Percentiles rank a stretch among this genome's conserved stretches.
Evolutionary conservation across 2,888 invertebrate species (phyloP).

Genomic region (Mantis religiosa): DNA sequence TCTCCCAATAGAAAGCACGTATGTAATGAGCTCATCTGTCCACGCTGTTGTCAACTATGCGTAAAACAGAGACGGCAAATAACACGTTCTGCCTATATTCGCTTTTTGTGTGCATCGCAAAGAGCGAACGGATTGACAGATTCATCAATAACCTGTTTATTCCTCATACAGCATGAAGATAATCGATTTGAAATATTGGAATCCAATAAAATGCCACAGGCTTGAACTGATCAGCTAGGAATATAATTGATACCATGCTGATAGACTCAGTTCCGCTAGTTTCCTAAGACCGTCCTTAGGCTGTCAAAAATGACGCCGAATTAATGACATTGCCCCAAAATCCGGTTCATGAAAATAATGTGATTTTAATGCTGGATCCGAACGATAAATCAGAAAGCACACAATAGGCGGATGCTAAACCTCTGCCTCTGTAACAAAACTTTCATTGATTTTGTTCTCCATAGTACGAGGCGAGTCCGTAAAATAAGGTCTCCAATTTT

Average conservation of each 20-base stretch:
- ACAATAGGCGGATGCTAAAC: too few relatives aligned
- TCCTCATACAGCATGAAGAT: not conserved
- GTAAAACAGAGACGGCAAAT: not conserved
- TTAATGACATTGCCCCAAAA: not conserved
- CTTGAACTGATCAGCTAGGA: not conserved
- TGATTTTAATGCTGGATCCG: too few relatives aligned
- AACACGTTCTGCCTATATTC: not conserved
- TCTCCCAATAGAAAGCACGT: not conserved
- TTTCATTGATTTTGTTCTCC: too few relatives aligned
- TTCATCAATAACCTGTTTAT: not conserved
- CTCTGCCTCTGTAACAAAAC: too few relatives aligned
- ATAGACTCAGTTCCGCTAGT: not conserved
- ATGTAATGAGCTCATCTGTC: not conserved
- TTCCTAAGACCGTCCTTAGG: not conserved
- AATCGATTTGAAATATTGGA: not conserved
- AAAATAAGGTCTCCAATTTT: too few relatives aligned
- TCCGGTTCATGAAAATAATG: not conserved
- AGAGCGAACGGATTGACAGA: not conserved
- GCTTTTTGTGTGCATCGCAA: not conserved
- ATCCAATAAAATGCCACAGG: not conserved
- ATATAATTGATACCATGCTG: not conserved
- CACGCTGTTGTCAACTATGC: not conserved
- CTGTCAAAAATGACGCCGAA: not conserved
- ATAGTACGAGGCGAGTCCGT: too few relatives aligned
- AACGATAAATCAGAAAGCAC: too few relatives aligned